phyloP scores from a whole-genome alignment of 2,113 vertebrate species.

The Vombatus ursinus region DNA sequence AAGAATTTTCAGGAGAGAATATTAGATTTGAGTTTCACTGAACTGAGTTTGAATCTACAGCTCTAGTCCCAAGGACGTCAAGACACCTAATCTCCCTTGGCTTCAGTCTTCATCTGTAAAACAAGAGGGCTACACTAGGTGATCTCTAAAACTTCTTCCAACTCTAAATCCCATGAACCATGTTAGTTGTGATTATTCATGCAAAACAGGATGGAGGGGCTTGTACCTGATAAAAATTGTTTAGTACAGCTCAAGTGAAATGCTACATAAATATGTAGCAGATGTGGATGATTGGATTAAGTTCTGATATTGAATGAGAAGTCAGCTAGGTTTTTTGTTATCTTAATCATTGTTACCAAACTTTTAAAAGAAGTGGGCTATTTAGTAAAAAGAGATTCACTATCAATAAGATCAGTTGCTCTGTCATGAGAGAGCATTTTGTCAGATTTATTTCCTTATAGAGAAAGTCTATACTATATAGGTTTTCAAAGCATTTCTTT shows the following conservation, averaged over 20 bases:
- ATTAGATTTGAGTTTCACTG: too few species aligned
- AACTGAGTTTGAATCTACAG: too few species aligned
- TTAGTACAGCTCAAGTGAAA: not conserved
- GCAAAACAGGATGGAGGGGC: not conserved
- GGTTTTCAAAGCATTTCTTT: not conserved
- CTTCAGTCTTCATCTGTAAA: too few species aligned
- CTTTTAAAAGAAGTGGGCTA: not conserved
- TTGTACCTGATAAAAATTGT: not conserved
- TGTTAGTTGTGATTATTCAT: too few species aligned
- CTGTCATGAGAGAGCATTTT: constrained; percentile 4
- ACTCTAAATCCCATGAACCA: too few species aligned
- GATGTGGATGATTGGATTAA: too few species aligned
- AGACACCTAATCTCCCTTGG: too few species aligned
- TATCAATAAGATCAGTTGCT: not conserved
- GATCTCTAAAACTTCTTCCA: too few species aligned
- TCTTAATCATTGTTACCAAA: not conserved
- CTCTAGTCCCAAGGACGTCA: too few species aligned
- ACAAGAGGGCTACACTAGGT: too few species aligned
- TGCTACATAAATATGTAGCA: not conserved
- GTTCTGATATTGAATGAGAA: not conserved
- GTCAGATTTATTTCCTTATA: constrained; percentile 15
- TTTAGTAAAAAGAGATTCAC: not conserved
- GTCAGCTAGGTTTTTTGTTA: not conserved
- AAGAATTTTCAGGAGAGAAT: not conserved
- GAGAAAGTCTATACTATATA: not conserved